These are phyloP conservation scores for Myiopsitta monachus DNA, from an alignment of 2,113 vertebrate genomes.

Conservation along the genomic window DNA sequence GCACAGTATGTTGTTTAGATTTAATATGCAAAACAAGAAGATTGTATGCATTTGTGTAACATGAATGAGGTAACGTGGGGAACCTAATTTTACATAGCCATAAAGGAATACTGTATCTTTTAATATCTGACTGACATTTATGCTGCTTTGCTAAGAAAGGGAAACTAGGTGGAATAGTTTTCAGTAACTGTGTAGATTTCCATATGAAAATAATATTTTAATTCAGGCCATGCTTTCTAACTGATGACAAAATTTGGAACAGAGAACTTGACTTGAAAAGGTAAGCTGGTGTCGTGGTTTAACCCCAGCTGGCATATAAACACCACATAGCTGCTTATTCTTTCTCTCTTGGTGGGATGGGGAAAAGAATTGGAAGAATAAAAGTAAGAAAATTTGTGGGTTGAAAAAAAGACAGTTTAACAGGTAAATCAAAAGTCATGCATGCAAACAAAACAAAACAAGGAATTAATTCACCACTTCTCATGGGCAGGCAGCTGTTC, in stretches of 20 bases:
- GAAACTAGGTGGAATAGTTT: neutral
- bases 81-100: neutral
- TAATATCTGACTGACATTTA: conserved; percentile 15
- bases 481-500: neutral
- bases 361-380: neutral
- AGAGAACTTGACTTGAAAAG: neutral
- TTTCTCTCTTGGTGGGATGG: neutral
- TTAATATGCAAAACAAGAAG: neutral
- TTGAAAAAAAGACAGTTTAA: neutral
- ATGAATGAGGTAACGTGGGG: neutral
- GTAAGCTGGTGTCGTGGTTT: neutral
- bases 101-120: conserved; percentile 3
- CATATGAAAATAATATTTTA: neutral
- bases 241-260: neutral
- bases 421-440: neutral
- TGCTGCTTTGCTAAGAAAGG: neutral
- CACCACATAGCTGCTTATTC: neutral
- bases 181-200: neutral
- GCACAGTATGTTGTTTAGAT: neutral
- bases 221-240: neutral
- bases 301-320: neutral
- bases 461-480: neutral
- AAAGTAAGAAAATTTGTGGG: neutral
- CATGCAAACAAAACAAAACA: neutral
- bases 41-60: neutral